Conservation (phyloP, 23 tunicate species). For the Diplosoma virens region DNA sequence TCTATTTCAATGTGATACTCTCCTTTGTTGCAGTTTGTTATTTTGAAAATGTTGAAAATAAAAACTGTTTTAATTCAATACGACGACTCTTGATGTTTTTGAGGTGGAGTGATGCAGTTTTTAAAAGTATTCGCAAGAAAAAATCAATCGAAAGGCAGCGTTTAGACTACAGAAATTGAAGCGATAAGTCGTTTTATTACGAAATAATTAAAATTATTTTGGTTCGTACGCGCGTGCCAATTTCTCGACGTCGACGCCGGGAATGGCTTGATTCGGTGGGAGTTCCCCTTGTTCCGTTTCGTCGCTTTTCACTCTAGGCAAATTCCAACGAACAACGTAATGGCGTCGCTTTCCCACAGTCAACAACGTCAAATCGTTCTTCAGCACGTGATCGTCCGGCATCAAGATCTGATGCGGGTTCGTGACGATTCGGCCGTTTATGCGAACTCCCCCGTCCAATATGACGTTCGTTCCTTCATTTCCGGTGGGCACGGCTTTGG, state of each 20-base stretch:
- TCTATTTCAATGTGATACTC: too few species aligned
- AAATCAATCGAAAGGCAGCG: too few species aligned
- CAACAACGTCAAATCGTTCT: conserved; percentile 64
- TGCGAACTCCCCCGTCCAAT: conserved; percentile 49
- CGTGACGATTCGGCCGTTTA: conserved; percentile 44
- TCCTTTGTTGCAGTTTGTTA: too few species aligned
- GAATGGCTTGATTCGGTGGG: conserved; percentile 13
- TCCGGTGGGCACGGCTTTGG: conserved; percentile 58
- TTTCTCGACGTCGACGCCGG: conserved; percentile 10
- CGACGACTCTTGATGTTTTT: too few species aligned
- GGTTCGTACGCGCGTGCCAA: neutral
- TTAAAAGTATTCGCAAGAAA: too few species aligned
- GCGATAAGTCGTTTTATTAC: too few species aligned
- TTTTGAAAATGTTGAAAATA: too few species aligned
- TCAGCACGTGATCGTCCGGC: conserved; percentile 64
- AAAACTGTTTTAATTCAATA: too few species aligned
- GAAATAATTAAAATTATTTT: neutral
- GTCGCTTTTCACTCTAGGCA: conserved; percentile 47
- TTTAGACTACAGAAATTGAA: too few species aligned
- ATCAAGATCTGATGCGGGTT: conserved; percentile 49
- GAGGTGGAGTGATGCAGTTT: too few species aligned
- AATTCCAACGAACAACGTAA: conserved; percentile 55
- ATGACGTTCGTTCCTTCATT: conserved; percentile 45
- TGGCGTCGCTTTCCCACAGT: conserved; percentile 67
- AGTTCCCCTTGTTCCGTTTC: conserved; percentile 18